These are phyloP conservation scores for Asteroscopus sphinx DNA, from an alignment of 2,888 invertebrate species.

Conservation along the genomic window DNA sequence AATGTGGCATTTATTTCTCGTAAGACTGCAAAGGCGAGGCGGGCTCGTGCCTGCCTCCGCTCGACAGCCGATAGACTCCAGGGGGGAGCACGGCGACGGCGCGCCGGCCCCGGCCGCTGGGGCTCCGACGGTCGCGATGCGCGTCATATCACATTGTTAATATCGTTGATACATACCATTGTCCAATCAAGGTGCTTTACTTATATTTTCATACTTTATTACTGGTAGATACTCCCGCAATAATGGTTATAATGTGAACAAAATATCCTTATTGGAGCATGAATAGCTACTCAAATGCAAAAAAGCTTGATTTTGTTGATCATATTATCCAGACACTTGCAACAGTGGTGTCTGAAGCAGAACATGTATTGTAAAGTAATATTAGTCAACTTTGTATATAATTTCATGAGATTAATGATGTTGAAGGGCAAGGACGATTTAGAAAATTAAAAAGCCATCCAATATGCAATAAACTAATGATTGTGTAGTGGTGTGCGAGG, in stretches of 20 bases:
- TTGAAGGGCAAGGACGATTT: constrained; percentile 82
- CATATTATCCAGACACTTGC: constrained; percentile 66
- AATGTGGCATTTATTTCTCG: constrained; percentile 91
- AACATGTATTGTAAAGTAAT: constrained; percentile 86
- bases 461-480: constrained; percentile 88
- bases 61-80: constrained; percentile 73
- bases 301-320: constrained; percentile 75
- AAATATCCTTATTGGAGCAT: constrained; percentile 71
- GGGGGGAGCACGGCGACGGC: constrained; percentile 72
- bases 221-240: constrained; percentile 90
- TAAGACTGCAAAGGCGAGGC: constrained; percentile 88
- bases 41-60: constrained; percentile 77
- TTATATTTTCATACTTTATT: constrained; percentile 91
- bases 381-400: constrained; percentile 89
- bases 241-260: constrained; percentile 81
- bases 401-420: constrained; percentile 88
- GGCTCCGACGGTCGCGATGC: constrained; percentile 78
- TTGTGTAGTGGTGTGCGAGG: constrained; percentile 86
- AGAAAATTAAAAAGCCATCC: constrained; percentile 87
- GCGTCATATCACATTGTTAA: constrained; percentile 90
- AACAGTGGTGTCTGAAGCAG: constrained; percentile 70
- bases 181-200: constrained; percentile 90
- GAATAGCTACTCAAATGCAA: constrained; percentile 69
- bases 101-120: constrained; percentile 76
- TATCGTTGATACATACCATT: constrained; percentile 90